Conservation (phyloP, 2,888 invertebrate genomes). For the Branchipolynoe longqiensis region DNA sequence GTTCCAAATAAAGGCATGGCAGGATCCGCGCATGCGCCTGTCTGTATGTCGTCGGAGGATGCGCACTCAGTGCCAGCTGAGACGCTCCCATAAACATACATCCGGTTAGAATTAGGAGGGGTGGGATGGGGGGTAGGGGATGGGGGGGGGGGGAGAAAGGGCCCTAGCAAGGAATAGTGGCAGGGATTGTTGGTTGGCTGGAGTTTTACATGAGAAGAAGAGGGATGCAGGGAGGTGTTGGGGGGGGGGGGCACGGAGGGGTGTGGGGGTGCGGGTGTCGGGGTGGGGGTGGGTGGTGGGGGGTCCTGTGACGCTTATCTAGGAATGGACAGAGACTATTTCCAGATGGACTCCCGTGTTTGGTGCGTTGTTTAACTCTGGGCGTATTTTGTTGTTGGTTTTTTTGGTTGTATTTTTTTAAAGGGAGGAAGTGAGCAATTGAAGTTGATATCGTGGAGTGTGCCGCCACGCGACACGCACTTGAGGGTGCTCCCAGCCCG, state of each 20-base stretch:
- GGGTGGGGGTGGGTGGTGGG: not conserved
- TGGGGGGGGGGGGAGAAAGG: not conserved
- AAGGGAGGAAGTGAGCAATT: conserved; percentile 53
- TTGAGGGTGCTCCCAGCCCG: conserved; percentile 25
- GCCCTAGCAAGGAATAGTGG: not conserved
- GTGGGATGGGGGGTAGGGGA: not conserved
- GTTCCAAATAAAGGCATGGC: not conserved
- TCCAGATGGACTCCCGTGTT: conserved; percentile 35
- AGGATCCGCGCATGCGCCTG: not conserved
- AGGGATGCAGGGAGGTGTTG: not conserved
- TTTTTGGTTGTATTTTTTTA: too few species aligned
- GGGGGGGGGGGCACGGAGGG: not conserved
- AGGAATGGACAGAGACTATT: conserved; percentile 22
- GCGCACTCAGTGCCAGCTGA: not conserved
- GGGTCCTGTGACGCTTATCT: conserved; percentile 20
- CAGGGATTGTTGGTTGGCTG: too few species aligned
- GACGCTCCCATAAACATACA: conserved; percentile 38
- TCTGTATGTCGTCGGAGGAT: not conserved
- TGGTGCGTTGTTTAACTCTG: conserved; percentile 25
- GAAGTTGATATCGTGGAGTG: conserved; percentile 47
- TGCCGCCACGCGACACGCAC: conserved; percentile 47
- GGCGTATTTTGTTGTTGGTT: too few species aligned
- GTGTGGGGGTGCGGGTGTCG: too few species aligned
- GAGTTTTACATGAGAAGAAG: not conserved
- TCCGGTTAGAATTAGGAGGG: not conserved